Evolutionary conservation across 2,797 vertebrate genomes (phyloP), one percentile per base, ranked within the genome.

Genomic region (Hylomyscus alleni): DNA sequence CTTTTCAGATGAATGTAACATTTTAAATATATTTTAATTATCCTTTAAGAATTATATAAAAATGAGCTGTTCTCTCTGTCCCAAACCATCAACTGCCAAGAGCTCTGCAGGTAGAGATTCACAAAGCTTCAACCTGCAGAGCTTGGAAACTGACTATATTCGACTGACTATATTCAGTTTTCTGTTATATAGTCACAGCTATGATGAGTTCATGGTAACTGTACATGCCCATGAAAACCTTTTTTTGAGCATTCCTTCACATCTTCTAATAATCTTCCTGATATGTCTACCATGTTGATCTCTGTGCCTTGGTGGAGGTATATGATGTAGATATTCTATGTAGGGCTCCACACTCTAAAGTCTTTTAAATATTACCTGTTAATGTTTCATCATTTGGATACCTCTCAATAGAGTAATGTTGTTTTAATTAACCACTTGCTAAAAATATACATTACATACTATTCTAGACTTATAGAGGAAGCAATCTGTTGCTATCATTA

Each of bases 381-480:
- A 15, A 47, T 9, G 85, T 62, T 56, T 40, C 44, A 80, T 58
- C 9, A 80, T 60, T 72, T 67, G 54, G 40, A 78, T 80, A 75
- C 37, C 44, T 11, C 22, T 97, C 93, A 52, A 34, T 82, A 50
- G 9, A 26, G 3, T 5, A 22, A 65, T 47, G 15, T 7, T 50
- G 80, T 86, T 92, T 96, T 90, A 62, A 40, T 56, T 54, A 40
- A 37, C 26, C 11, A n/a, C 6, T 73, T 92, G 31, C 14, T 94
- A 47, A 94, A 94, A 80, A 60, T 5, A 15, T 19, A 12, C 14
- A 13, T 62, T 72, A 8, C 1, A 62, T 14, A 62, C 20, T 47
- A 2, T 72, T 77, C 6, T 40, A 1, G 20, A 29, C 20, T 65
- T 83, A 83, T 56, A 3, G 6, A 91, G 4, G 4, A 78, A 80